Percentiles rank a stretch among this genome's conserved stretches.
Evolutionary conservation across 2,888 invertebrate genomes (phyloP).

Genomic region (Cheilosia soror): DNA sequence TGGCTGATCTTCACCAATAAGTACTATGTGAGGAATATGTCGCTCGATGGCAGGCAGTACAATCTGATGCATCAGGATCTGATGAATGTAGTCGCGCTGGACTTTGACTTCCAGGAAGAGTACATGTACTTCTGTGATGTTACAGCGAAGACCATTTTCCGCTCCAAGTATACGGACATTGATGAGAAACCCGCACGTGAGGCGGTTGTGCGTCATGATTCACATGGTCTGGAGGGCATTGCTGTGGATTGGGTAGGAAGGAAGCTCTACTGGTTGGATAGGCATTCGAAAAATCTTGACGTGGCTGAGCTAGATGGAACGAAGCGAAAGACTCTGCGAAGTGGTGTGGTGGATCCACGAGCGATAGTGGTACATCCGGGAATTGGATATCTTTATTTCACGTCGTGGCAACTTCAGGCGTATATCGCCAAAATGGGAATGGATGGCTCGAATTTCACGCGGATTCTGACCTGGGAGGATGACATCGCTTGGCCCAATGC

Average conservation of each 20-base stretch:
- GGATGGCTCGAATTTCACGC: slow-evolving; percentile 96
- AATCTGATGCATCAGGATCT: slow-evolving; percentile 96
- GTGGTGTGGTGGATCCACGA: slow-evolving; percentile 95
- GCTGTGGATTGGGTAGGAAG: slow-evolving; percentile 98
- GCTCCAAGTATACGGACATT: slow-evolving; percentile 87
- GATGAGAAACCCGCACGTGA: slow-evolving; percentile 88
- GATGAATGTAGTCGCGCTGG: slow-evolving; percentile 97
- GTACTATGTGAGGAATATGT: slow-evolving; percentile 98
- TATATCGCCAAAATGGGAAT: slow-evolving; percentile 98
- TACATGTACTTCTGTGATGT: slow-evolving; percentile 98
- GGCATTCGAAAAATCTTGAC: slow-evolving; percentile 97
- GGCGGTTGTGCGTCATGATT: slow-evolving; percentile 95
- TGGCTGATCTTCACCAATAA: slow-evolving; percentile 98
- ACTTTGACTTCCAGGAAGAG: slow-evolving; percentile 93
- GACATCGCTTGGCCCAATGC: slow-evolving; percentile 99
- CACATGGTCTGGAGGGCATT: slow-evolving; percentile 98
- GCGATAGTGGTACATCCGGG: slow-evolving; percentile 98
- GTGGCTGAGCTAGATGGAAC: slow-evolving; percentile 97
- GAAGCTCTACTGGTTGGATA: slow-evolving; percentile 98
- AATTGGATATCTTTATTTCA: slow-evolving; percentile 96
- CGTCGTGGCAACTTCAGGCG: slow-evolving; percentile 98
- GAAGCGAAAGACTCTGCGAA: slow-evolving; percentile 93
- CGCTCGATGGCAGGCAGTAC: slow-evolving; percentile 93
- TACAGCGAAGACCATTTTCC: slow-evolving; percentile 96
- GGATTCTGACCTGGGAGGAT: slow-evolving; percentile 95